Conservation (phyloP, 2,797 vertebrate species). For the Orestias chungarensis region DNA sequence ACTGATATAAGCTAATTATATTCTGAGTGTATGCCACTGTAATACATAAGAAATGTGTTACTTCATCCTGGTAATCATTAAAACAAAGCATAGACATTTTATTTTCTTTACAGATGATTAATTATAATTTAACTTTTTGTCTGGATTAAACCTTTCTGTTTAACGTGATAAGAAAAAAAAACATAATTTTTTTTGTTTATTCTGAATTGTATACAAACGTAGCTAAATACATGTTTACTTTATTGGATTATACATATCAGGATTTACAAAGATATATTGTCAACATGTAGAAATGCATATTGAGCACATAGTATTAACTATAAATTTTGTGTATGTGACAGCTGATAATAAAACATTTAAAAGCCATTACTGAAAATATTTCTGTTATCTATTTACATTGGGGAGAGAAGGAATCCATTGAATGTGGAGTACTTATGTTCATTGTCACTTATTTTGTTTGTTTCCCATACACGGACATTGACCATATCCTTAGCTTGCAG, state of each 20-base stretch:
- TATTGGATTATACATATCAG: not conserved
- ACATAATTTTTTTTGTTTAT: not conserved
- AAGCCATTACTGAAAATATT: not conserved
- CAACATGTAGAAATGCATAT: not conserved
- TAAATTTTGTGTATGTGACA: not conserved
- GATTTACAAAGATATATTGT: not conserved
- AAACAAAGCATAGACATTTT: not conserved
- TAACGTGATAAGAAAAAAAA: not conserved
- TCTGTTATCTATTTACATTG: not conserved
- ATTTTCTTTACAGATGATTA: not conserved
- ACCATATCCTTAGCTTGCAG: slow-evolving; percentile 28
- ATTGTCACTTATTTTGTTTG: not conserved
- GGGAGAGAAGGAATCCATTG: slow-evolving; percentile 41
- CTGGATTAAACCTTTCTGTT: not conserved
- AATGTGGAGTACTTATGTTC: fast-evolving
- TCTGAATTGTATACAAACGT: not conserved
- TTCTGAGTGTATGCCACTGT: not conserved
- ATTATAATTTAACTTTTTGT: not conserved
- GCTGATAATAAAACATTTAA: not conserved
- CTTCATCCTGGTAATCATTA: not conserved
- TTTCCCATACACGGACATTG: not conserved
- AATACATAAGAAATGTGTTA: not conserved
- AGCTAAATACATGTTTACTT: no score
- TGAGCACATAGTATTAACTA: not conserved
- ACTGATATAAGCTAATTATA: no score